These are phyloP conservation scores for Ahaetulla prasina DNA, from an alignment of 2,113 vertebrate species.

Conservation along the genomic window DNA sequence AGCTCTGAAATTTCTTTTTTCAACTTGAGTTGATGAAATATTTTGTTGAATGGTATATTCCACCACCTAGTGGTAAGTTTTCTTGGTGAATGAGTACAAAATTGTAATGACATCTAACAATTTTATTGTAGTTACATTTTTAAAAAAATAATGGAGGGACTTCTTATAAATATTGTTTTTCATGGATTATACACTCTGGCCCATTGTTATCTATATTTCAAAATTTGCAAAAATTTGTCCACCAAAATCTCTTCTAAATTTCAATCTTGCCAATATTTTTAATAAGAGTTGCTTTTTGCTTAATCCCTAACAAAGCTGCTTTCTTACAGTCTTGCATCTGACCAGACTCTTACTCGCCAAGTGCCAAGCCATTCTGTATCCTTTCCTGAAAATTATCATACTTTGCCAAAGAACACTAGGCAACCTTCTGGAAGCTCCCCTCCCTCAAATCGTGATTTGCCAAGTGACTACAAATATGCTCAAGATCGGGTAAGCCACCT, in stretches of 20 bases:
- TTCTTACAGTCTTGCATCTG: slow-evolving; percentile 71
- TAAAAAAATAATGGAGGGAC: neutral
- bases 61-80: slow-evolving; percentile 44
- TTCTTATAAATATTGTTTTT: neutral
- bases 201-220: neutral
- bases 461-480: slow-evolving; percentile 96
- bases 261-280: neutral
- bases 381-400: slow-evolving; percentile 83
- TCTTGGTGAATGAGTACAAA: neutral
- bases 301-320: slow-evolving; percentile 7
- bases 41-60: slow-evolving; percentile 15
- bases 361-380: slow-evolving; percentile 78
- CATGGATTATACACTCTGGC: neutral
- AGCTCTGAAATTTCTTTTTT: neutral
- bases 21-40: neutral
- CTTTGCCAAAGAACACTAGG: slow-evolving; percentile 85
- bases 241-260: neutral
- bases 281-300: neutral
- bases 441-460: slow-evolving; percentile 77
- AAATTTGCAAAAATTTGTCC: neutral
- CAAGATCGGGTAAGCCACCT: slow-evolving; percentile 95
- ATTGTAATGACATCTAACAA: neutral
- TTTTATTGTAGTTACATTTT: neutral
- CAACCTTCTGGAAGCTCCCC: slow-evolving; percentile 80
- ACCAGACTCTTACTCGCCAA: slow-evolving; percentile 81